Evolutionary conservation across 1,140 invertebrate species (phyloP).

Genomic region (Battus philenor): DNA sequence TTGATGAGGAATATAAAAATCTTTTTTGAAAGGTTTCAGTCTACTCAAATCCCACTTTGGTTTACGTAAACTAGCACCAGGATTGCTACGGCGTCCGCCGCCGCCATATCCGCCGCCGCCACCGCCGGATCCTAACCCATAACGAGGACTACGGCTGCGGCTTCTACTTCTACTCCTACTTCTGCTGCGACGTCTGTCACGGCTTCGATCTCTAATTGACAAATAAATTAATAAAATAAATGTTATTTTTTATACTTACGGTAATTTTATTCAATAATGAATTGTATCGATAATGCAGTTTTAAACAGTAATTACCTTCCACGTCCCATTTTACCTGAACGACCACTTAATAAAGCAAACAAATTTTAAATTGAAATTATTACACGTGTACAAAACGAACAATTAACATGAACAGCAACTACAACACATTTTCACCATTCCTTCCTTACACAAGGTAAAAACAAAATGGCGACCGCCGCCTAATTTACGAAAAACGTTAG

Average conservation of each 20-base stretch:
- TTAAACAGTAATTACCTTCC: slow-evolving; percentile 59
- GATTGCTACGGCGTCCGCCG: slow-evolving; percentile 74
- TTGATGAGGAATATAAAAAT: slow-evolving; percentile 91
- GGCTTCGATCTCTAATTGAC: slow-evolving; percentile 52
- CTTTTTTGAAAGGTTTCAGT: slow-evolving; percentile 93
- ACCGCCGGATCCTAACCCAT: slow-evolving; percentile 52
- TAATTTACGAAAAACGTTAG: too few relatives aligned
- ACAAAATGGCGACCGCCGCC: slow-evolving; percentile 43
- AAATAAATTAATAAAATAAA: too few relatives aligned
- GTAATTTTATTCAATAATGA: too few relatives aligned
- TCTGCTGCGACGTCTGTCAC: slow-evolving; percentile 61
- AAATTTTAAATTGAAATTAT: too few relatives aligned
- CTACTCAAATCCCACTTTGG: slow-evolving; percentile 86
- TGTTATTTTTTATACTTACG: too few relatives aligned
- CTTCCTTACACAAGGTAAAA: slow-evolving; percentile 9
- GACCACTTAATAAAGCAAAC: too few relatives aligned
- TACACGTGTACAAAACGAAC: too few relatives aligned
- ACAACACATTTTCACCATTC: slow-evolving; percentile 14
- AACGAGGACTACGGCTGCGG: slow-evolving; percentile 60
- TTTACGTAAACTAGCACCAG: slow-evolving; percentile 78
- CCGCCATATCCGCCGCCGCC: slow-evolving; percentile 71
- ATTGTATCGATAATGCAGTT: too few relatives aligned
- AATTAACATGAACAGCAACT: not conserved
- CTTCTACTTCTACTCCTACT: slow-evolving; percentile 64
- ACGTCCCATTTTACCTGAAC: slow-evolving; percentile 42